These are phyloP conservation scores for Steinernema carpocapsae DNA, from an alignment of 2,888 invertebrate species.

Conservation along the genomic window DNA sequence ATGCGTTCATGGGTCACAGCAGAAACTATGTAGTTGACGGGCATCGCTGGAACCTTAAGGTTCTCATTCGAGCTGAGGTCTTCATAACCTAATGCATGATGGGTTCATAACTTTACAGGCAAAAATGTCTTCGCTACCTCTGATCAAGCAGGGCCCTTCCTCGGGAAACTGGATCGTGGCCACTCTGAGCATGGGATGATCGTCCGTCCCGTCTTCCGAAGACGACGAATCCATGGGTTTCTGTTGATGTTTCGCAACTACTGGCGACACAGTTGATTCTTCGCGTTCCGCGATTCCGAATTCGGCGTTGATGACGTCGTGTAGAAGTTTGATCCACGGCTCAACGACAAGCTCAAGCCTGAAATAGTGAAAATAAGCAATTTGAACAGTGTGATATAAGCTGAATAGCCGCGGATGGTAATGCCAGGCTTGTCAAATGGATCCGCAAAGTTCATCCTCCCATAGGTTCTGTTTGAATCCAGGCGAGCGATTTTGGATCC, in stretches of 20 bases:
- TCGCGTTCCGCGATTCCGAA: not conserved
- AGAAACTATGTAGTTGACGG: not conserved
- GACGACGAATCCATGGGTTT: not conserved
- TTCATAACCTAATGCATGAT: not conserved
- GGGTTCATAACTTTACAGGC: not conserved
- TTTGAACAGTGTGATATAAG: not conserved
- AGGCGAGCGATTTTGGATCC: too few relatives aligned
- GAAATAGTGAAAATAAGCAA: slow-evolving; percentile 38
- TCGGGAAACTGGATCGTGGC: slow-evolving; percentile 22
- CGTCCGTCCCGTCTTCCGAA: not conserved
- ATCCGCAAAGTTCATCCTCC: too few relatives aligned
- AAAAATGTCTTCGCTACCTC: slow-evolving; percentile 6
- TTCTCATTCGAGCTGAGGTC: not conserved
- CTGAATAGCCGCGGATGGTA: too few relatives aligned
- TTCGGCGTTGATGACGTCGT: slow-evolving; percentile 7
- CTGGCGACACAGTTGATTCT: not conserved
- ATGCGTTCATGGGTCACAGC: not conserved
- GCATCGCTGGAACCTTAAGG: not conserved
- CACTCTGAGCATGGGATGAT: slow-evolving; percentile 26
- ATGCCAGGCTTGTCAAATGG: too few relatives aligned
- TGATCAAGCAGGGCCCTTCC: slow-evolving; percentile 32
- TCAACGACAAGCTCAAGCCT: slow-evolving; percentile 73
- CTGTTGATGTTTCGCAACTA: too few relatives aligned
- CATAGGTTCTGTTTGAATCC: too few relatives aligned
- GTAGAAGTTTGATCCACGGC: slow-evolving; percentile 73